Evolutionary conservation across 2,113 vertebrate species (phyloP), one percentile per base, ranked within the genome.

Genomic region (Atrichornis clamosus): DNA sequence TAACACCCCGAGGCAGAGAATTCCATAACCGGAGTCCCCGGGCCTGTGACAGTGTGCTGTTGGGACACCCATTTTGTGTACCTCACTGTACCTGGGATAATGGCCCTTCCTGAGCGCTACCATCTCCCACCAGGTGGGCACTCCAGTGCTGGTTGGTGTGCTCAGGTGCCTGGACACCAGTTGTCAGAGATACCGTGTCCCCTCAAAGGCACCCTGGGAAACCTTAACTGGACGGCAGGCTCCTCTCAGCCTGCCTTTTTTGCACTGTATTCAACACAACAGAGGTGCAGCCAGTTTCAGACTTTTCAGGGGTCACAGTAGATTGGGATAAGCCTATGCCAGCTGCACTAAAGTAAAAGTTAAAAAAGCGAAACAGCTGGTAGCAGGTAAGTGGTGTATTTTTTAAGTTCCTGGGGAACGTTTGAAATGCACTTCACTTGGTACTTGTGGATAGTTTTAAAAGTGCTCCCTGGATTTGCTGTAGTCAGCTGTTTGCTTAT

Each of bases 351-450:
- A 76, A 87, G 49, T 59, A 87, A 58, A 95, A 94, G 56, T 50
- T n/a, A n/a, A n/a, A n/a, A n/a, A 52, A 89, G 41, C 0, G 2
- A 84, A 93, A 79, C 87, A 94, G 75, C 93, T 94, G 84, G 89
- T 28, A 90, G 87, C 55, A 80, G 91, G 87, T 93, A 69, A 94
- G 65, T 35, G 33, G 39, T 53, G 4, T 65, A 15, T 79, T 87
- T 95, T 21, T 68, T 9, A 87, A 84, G 65, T 53, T 96, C 93
- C 90, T 77, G 47, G 44, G 89, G 72, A 68, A 94, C 75, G n/a
- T 84, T 19, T 89, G 90, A 94, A 92, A 89, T 68, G 90, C 92
- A 82, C 83, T 90, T 95, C 82, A 53, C 79, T 89, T 89, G 76
- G 87, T 53, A 50, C 72, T 90, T 90, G 60, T 11, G 7, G 95